A percentile compares a stretch with the other conserved stretches of the same genome.
Evolutionary conservation across 2,888 invertebrate species (phyloP).

Genomic region (Trichopria drosophilae): DNA sequence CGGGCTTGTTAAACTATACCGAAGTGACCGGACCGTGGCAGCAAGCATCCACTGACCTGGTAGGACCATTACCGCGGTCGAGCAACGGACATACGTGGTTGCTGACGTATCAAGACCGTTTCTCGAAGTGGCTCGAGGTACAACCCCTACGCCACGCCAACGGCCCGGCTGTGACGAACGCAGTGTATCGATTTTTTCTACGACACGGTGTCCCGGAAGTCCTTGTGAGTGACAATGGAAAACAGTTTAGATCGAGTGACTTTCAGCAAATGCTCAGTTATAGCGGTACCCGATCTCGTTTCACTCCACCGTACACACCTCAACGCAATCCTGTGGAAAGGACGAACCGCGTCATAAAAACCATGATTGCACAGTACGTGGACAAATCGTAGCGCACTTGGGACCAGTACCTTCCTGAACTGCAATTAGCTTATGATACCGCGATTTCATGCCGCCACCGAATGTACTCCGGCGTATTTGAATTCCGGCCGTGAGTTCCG

Average conservation of each 20-base stretch:
- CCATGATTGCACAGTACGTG: conserved; percentile 45
- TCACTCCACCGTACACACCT: conserved; percentile 40
- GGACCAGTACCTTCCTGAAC: conserved; percentile 33
- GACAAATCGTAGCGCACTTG: conserved; percentile 37
- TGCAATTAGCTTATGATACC: conserved; percentile 36
- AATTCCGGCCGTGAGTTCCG: conserved; percentile 29
- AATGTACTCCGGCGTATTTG: conserved; percentile 36
- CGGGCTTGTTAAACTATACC: not conserved
- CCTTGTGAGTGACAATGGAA: conserved; percentile 12
- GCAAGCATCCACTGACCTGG: conserved; percentile 12
- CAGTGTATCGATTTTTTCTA: not conserved
- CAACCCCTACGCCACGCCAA: conserved; percentile 1
- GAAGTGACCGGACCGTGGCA: conserved; percentile 1
- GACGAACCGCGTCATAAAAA: conserved; percentile 42
- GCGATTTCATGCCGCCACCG: conserved; percentile 29
- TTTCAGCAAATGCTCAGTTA: conserved; percentile 2
- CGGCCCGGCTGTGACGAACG: not conserved
- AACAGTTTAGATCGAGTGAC: conserved; percentile 7
- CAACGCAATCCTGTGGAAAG: conserved; percentile 48
- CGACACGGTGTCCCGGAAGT: conserved; percentile 2
- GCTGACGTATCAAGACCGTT: conserved; percentile 5
- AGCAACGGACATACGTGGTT: not conserved
- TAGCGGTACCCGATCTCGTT: conserved; percentile 25
- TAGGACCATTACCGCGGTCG: conserved; percentile 6
- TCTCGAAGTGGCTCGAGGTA: conserved; percentile 16